Percentiles rank a stretch among this genome's conserved stretches.
These are phyloP conservation scores for Cheirogaleus major DNA, from an alignment of 2,797 vertebrate genomes.

Conservation along the genomic window DNA sequence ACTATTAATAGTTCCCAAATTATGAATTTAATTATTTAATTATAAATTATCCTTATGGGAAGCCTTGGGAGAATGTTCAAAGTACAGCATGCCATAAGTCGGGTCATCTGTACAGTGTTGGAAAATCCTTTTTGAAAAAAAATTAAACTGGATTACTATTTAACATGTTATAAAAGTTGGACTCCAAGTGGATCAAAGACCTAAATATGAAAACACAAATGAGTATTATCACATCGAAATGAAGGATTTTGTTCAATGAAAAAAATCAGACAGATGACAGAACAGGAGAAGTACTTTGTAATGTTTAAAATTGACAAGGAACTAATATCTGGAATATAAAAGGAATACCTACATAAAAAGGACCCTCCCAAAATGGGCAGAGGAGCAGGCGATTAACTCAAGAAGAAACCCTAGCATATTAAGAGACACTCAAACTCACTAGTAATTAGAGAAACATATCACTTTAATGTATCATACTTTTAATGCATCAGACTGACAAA, in stretches of 20 bases:
- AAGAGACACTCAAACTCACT: neutral
- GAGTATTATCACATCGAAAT: neutral
- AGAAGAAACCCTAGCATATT: constrained; percentile 5
- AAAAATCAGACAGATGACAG: neutral
- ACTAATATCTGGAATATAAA: constrained; percentile 9
- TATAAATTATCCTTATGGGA: neutral
- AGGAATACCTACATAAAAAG: neutral
- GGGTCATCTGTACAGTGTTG: neutral
- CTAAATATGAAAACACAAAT: neutral
- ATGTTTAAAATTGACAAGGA: neutral
- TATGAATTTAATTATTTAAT: neutral
- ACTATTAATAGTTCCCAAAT: no score
- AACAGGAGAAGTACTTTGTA: neutral
- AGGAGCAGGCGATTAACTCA: constrained; percentile 22
- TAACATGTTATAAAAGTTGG: constrained; percentile 6
- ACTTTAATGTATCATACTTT: constrained; percentile 19
- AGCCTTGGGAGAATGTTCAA: neutral
- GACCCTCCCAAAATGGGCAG: neutral
- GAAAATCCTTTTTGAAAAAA: constrained; percentile 29
- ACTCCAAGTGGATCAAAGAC: neutral
- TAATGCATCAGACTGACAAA: neutral
- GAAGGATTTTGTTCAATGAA: neutral
- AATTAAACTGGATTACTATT: neutral
- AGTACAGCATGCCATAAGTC: neutral
- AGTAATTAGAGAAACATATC: constrained; percentile 10